Evolutionary conservation across 2,113 vertebrate genomes (phyloP).

Genomic region (Speoplatyrhinus poulsoni): DNA sequence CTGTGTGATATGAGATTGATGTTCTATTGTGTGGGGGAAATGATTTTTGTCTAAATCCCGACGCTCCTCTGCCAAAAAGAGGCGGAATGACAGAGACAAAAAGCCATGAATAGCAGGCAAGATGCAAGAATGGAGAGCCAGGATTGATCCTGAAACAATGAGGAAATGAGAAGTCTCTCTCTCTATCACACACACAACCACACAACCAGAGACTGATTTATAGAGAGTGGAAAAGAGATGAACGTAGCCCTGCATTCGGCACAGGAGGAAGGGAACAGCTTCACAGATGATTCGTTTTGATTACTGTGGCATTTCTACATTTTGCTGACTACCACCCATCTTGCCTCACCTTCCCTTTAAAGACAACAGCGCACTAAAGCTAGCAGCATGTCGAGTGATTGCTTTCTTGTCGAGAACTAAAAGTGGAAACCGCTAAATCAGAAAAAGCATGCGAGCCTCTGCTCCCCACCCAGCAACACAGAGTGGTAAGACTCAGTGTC

Average conservation of each 20-base stretch:
- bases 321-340: slow-evolving; percentile 41
- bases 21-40: slow-evolving; percentile 81
- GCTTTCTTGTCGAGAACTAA: slow-evolving; percentile 15
- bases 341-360: slow-evolving; percentile 6
- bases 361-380: not conserved
- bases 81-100: slow-evolving; percentile 63
- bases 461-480: not conserved
- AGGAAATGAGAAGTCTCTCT: slow-evolving; percentile 29
- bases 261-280: slow-evolving; percentile 41
- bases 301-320: slow-evolving; percentile 50
- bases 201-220: slow-evolving; percentile 30
- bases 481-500: no score
- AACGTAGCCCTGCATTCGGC: slow-evolving; percentile 28
- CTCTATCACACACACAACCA: slow-evolving; percentile 6
- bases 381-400: not conserved
- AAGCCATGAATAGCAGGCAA: slow-evolving; percentile 52
- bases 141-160: slow-evolving; percentile 65
- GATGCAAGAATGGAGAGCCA: slow-evolving; percentile 49
- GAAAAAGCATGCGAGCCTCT: not conserved
- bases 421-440: slow-evolving; percentile 9
- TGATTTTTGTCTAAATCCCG: slow-evolving; percentile 82
- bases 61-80: slow-evolving; percentile 69
- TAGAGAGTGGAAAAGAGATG: slow-evolving; percentile 44
- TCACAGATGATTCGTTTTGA: slow-evolving; percentile 50
- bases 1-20: slow-evolving; percentile 80